These are phyloP conservation scores for Platyrinchus mystaceus DNA, from an alignment of 2,797 vertebrate species.

Conservation along the genomic window DNA sequence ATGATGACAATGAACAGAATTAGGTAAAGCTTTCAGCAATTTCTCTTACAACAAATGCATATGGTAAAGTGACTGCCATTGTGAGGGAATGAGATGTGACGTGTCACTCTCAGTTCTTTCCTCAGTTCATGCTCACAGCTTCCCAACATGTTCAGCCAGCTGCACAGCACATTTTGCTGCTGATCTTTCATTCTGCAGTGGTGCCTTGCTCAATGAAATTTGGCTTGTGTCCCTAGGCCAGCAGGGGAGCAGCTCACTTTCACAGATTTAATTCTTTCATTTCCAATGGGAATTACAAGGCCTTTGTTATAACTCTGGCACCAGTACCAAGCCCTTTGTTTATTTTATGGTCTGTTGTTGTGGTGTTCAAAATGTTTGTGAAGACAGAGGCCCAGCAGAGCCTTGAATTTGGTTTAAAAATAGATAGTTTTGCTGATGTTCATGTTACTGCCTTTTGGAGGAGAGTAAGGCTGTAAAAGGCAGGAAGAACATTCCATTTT, in stretches of 20 bases:
- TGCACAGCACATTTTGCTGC: slow-evolving; percentile 41
- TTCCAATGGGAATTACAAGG: slow-evolving; percentile 5
- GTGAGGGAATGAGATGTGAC: neutral
- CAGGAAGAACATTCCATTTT: neutral
- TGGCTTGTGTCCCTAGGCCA: neutral
- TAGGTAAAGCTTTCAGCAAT: neutral
- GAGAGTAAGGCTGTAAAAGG: neutral
- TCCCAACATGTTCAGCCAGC: slow-evolving; percentile 8
- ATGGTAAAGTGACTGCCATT: neutral
- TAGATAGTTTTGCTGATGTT: neutral
- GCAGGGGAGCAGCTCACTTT: slow-evolving; percentile 37
- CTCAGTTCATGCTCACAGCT: neutral
- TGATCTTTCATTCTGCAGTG: slow-evolving; percentile 5
- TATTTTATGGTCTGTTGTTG: slow-evolving; percentile 48
- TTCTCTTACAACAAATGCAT: neutral
- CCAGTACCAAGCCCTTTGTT: slow-evolving; percentile 4
- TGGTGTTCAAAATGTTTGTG: slow-evolving; percentile 29
- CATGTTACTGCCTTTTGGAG: neutral
- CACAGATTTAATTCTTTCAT: slow-evolving; percentile 21
- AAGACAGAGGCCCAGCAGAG: neutral
- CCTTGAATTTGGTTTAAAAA: slow-evolving; percentile 4
- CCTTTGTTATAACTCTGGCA: slow-evolving; percentile 38
- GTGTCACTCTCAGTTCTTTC: neutral
- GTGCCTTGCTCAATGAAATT: slow-evolving; percentile 45
- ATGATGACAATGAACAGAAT: neutral